These are phyloP conservation scores for Balearica regulorum DNA, from an alignment of 2,797 vertebrate species.

Conservation along the genomic window DNA sequence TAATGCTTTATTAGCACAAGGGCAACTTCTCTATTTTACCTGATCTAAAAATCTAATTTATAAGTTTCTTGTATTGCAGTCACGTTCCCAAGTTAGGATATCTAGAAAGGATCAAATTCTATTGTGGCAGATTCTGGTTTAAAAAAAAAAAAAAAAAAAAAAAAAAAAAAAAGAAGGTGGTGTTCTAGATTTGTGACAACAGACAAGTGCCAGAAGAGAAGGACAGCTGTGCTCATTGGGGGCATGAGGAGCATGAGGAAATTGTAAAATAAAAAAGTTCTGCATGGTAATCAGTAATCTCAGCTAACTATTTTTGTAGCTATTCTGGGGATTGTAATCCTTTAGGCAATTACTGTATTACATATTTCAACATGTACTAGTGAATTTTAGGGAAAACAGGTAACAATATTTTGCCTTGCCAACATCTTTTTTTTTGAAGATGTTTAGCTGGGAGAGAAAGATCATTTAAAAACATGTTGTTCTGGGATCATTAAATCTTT, in stretches of 20 bases:
- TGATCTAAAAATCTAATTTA: not conserved
- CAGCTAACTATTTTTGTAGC: not conserved
- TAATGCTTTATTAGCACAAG: not conserved
- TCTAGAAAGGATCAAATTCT: not conserved
- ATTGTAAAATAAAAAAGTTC: not conserved
- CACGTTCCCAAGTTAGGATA: not conserved
- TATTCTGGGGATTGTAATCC: not conserved
- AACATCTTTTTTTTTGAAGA: not conserved
- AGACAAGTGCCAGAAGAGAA: not conserved
- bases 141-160: not conserved
- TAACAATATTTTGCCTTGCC: not conserved
- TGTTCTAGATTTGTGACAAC: not conserved
- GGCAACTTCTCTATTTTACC: not conserved
- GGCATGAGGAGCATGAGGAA: not conserved
- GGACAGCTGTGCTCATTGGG: not conserved
- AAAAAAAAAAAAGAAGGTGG: accelerated
- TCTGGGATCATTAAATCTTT: not conserved
- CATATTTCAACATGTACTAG: not conserved
- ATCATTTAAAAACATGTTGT: not conserved
- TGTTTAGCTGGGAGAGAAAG: not conserved
- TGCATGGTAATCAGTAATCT: accelerated
- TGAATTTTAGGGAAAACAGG: not conserved
- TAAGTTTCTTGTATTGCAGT: not conserved
- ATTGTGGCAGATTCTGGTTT: not conserved
- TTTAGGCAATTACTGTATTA: not conserved